Conservation (phyloP, 2,797 vertebrate species). For the Champsocephalus gunnari region DNA sequence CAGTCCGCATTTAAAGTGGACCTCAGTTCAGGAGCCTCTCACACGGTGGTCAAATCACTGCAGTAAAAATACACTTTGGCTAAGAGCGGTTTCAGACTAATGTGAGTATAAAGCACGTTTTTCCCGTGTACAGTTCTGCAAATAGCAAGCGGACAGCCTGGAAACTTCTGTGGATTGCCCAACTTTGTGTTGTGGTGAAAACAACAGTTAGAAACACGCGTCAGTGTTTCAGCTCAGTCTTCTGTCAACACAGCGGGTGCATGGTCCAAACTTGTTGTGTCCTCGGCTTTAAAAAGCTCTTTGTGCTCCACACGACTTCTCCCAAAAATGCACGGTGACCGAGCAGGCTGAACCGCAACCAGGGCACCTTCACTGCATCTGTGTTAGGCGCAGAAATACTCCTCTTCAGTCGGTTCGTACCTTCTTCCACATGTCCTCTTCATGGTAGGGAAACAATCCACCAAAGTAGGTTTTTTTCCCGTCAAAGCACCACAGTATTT, state of each 20-base stretch:
- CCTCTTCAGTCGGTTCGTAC: constrained; percentile 27
- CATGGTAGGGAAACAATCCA: constrained; percentile 22
- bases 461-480: not conserved
- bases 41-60: constrained; percentile 47
- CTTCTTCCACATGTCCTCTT: constrained; percentile 38
- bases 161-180: constrained; percentile 60
- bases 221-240: constrained; percentile 12
- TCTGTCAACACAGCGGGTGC: constrained; percentile 48
- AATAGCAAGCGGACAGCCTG: not conserved
- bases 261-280: constrained; percentile 57
- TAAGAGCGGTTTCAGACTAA: not conserved
- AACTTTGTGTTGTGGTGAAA: constrained; percentile 59
- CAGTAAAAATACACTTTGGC: constrained; percentile 16
- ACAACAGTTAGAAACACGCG: constrained; percentile 11
- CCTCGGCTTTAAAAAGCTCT: constrained; percentile 51
- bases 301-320: constrained; percentile 69
- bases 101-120: constrained; percentile 1
- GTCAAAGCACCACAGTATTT: constrained; percentile 41
- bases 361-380: constrained; percentile 46
- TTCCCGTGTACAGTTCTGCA: not conserved
- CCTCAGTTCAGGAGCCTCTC: constrained; percentile 48
- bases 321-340: constrained; percentile 42
- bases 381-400: constrained; percentile 31
- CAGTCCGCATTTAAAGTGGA: constrained; percentile 78
- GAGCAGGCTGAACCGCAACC: constrained; percentile 51